Percentiles rank a stretch among this genome's conserved stretches.
These are phyloP conservation scores for Gorsachius goisagi DNA, from an alignment of 2,113 vertebrate genomes.

Conservation along the genomic window DNA sequence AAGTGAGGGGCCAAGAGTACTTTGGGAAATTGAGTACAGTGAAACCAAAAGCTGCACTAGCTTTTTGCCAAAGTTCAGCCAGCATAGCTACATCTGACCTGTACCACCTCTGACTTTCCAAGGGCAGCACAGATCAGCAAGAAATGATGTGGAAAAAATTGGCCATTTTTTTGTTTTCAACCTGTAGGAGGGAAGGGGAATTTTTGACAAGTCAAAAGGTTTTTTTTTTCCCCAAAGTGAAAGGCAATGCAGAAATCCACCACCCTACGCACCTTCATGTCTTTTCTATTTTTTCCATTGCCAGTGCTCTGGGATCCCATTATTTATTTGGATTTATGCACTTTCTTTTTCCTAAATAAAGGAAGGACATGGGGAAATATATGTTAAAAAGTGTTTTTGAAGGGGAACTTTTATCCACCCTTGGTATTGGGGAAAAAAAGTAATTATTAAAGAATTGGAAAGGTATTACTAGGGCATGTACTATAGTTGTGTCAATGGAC, in stretches of 20 bases:
- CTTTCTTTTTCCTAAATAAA: not conserved
- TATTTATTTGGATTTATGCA: not conserved
- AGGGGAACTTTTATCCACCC: not conserved
- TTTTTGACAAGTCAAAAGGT: not conserved
- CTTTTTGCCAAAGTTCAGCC: not conserved
- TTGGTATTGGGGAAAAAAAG: not conserved
- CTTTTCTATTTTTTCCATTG: not conserved
- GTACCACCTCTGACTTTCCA: not conserved
- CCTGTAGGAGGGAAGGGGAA: not conserved
- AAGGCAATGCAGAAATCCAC: not conserved
- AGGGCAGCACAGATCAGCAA: not conserved
- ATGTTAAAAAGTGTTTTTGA: not conserved
- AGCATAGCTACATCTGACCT: not conserved
- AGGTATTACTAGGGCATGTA: not conserved
- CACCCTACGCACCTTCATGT: accelerated
- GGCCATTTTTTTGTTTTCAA: not conserved
- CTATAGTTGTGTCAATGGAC: not conserved
- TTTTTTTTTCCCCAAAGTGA: not conserved
- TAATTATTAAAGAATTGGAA: not conserved
- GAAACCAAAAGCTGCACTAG: not conserved
- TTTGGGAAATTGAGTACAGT: not conserved
- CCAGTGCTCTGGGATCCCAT: not conserved
- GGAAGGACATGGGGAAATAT: not conserved
- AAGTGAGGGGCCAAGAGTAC: not conserved
- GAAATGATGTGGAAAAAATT: not conserved